Conservation (phyloP, 2,797 vertebrate genomes). For the Xenopus petersii region DNA sequence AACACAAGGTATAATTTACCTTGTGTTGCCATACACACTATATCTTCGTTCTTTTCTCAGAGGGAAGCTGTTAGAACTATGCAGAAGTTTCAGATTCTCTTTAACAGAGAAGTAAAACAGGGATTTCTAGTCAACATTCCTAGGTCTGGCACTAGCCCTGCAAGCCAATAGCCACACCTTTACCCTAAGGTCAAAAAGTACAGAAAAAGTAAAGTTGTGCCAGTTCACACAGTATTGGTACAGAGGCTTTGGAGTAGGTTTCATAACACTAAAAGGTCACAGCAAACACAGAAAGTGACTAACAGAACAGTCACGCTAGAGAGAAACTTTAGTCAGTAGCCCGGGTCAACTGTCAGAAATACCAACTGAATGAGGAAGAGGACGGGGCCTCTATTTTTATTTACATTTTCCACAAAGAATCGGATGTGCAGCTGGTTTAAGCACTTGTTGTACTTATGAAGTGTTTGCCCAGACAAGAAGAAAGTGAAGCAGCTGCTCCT, state of each 20-base stretch:
- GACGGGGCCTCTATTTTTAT: slow-evolving; percentile 38
- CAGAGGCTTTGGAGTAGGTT: neutral
- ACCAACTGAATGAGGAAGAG: slow-evolving; percentile 44
- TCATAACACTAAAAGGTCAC: slow-evolving; percentile 1
- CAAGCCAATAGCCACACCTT: slow-evolving; percentile 13
- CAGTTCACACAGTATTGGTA: slow-evolving; percentile 6
- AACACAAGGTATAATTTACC: no score
- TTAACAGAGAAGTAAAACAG: neutral
- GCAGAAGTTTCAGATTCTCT: neutral
- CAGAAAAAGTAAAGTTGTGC: slow-evolving; percentile 2
- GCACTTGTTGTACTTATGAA: slow-evolving; percentile 30
- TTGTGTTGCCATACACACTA: no score
- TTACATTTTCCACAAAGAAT: slow-evolving; percentile 47
- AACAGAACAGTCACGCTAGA: slow-evolving; percentile 14
- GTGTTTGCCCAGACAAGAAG: slow-evolving; percentile 38
- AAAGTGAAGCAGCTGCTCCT: neutral
- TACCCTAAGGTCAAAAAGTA: slow-evolving; percentile 12
- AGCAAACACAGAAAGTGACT: slow-evolving; percentile 14
- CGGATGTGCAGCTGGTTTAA: slow-evolving; percentile 32
- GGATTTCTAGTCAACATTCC: slow-evolving; percentile 24
- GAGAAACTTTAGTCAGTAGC: slow-evolving; percentile 24
- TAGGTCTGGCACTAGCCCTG: neutral
- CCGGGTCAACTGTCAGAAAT: neutral
- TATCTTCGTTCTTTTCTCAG: no score
- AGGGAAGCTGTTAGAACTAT: no score